Evolutionary conservation across 2,888 invertebrate genomes (phyloP), one percentile per base, ranked within the genome.

Genomic region (Drosophila macrospina): DNA sequence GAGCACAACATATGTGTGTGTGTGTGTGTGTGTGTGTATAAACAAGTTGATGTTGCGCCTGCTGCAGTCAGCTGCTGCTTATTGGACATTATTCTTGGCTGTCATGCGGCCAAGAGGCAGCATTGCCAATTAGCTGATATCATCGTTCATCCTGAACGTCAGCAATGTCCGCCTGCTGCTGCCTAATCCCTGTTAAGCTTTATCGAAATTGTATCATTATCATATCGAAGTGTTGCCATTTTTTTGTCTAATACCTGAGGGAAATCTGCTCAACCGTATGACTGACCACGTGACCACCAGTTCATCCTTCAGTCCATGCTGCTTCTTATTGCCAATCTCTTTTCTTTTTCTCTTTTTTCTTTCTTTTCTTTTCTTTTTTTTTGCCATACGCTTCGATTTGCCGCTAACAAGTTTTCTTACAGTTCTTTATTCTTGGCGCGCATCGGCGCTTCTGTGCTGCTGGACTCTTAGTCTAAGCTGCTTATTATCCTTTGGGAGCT

Each of bases 141-240:
- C 85, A 86, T 86, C 81, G 75, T 75, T 80, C 80, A 77, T 82
- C 57, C 51, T 13, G 37, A 34, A 44, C 63, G 37, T 63, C 52
- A 48, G 54, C 6, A 6, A n/a, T n/a, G 1, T 15, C 37, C 16
- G 13, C 8, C 16, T 36, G 26, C 55, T 13, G 13, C 20, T 41
- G 48, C 54, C 74, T 84, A 84, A 84, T 87, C 82, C 83, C 54
- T 73, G 74, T 75, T 85, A 84, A 84, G 84, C 88, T 70, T 74
- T 75, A 84, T 79, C 80, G 83, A 87, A 84, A 85, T 85, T 82
- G 82, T 85, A 86, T 87, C 88, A 87, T 84, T 84, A 84, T 87
- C 84, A 82, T 86, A 85, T 87, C 79, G 75, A 82, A 82, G 78
- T 69, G 71, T 63, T 82, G 80, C 74, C 87, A 77, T 67, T 85